Percentiles rank a stretch among this genome's conserved stretches.
phyloP scores from a whole-genome alignment of 2,797 vertebrate genomes.

The Labroides dimidiatus region DNA sequence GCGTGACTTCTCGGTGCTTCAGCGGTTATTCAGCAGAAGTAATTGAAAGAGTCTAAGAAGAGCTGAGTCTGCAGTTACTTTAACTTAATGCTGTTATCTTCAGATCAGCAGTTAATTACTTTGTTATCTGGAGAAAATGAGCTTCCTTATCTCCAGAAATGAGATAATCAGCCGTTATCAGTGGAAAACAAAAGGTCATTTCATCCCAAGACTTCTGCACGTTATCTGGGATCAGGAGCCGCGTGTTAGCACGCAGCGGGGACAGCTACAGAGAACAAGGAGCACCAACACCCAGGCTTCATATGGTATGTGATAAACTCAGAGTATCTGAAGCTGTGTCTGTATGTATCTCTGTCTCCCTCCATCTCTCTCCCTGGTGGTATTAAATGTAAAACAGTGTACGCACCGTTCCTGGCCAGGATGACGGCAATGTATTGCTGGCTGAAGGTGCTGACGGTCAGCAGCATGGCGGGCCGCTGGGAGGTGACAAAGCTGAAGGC shows the following conservation, averaged over 20 bases:
- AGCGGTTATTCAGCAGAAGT: background rate
- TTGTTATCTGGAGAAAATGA: slow-evolving; percentile 1
- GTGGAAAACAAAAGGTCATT: background rate
- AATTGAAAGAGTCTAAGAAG: background rate
- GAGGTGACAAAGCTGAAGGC: slow-evolving; percentile 92
- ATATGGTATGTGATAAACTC: too few relatives aligned
- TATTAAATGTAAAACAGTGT: background rate
- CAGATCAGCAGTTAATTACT: slow-evolving; percentile 2
- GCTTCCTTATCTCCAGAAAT: background rate
- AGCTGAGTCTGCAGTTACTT: background rate
- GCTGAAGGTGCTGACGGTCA: slow-evolving; percentile 90
- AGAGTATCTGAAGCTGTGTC: background rate
- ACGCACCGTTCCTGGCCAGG: slow-evolving; percentile 91
- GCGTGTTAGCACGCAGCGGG: background rate
- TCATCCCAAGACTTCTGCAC: background rate
- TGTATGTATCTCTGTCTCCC: background rate
- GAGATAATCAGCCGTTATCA: background rate
- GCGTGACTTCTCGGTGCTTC: too few relatives aligned
- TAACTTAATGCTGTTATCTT: background rate
- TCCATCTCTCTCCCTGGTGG: background rate
- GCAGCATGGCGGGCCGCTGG: slow-evolving; percentile 90
- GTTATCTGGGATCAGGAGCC: background rate
- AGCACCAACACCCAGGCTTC: background rate
- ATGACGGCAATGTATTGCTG: slow-evolving; percentile 92
- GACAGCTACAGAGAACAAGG: background rate